A percentile compares a stretch with the other conserved stretches of the same genome.
These are phyloP conservation scores for Aldrovandia affinis DNA, from an alignment of 2,797 vertebrate genomes.

Conservation along the genomic window DNA sequence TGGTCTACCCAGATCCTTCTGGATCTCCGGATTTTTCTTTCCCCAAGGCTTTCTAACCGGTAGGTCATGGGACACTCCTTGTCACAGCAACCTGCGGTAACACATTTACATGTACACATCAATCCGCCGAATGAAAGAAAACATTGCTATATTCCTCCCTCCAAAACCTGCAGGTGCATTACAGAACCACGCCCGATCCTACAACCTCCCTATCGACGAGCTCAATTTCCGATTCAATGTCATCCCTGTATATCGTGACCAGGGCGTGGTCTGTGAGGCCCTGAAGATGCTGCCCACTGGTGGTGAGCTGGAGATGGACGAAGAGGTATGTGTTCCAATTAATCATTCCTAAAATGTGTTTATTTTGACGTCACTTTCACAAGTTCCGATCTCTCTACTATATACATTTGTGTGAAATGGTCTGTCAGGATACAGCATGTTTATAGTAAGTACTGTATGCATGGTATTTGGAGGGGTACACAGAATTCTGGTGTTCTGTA, in stretches of 20 bases:
- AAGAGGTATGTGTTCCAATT: slow-evolving; percentile 67
- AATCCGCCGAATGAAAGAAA: not conserved
- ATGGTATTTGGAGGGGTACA: too few species aligned
- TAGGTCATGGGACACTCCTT: slow-evolving; percentile 40
- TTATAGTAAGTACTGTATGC: too few species aligned
- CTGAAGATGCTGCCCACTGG: slow-evolving; percentile 60
- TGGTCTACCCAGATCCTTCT: slow-evolving; percentile 80
- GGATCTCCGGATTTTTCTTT: slow-evolving; percentile 83
- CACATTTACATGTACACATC: not conserved
- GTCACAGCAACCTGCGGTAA: not conserved
- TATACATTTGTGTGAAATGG: too few species aligned
- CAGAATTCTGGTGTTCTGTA: not conserved
- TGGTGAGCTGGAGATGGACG: slow-evolving; percentile 73
- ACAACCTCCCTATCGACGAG: slow-evolving; percentile 86
- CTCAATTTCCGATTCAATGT: slow-evolving; percentile 81
- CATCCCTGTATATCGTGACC: slow-evolving; percentile 76
- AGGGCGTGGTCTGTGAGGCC: slow-evolving; percentile 71
- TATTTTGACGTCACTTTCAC: too few species aligned
- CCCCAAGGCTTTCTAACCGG: slow-evolving; percentile 83
- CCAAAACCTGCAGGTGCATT: slow-evolving; percentile 71
- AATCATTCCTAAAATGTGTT: too few species aligned
- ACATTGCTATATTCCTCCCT: not conserved
- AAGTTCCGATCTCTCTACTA: too few species aligned
- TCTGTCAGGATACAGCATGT: too few species aligned
- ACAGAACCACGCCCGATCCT: slow-evolving; percentile 83